Evolutionary conservation across 2,797 vertebrate species (phyloP).

Genomic region (Delichon dasypus): DNA sequence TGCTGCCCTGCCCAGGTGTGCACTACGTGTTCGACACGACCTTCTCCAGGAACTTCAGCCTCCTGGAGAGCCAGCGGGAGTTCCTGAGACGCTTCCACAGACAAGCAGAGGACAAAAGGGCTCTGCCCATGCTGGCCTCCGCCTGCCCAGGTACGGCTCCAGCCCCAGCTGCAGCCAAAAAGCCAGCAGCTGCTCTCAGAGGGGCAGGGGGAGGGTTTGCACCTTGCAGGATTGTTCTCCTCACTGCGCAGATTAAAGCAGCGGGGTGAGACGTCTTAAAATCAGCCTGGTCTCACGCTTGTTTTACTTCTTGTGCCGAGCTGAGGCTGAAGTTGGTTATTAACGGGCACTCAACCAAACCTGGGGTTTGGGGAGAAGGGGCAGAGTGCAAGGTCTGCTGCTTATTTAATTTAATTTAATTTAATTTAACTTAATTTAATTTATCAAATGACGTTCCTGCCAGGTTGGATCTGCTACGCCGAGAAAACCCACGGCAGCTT

Average conservation of each 20-base stretch:
- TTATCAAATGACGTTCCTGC: neutral
- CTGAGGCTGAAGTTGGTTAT: neutral
- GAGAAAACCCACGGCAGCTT: slow-evolving; percentile 94
- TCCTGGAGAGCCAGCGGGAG: slow-evolving; percentile 91
- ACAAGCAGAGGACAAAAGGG: slow-evolving; percentile 75
- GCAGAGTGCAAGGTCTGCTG: neutral
- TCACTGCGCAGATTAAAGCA: neutral
- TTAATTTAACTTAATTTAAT: neutral
- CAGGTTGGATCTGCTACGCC: slow-evolving; percentile 98
- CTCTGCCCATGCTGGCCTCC: slow-evolving; percentile 90
- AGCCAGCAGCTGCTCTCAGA: neutral
- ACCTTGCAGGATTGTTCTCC: neutral
- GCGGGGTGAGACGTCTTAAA: neutral
- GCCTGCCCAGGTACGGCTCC: slow-evolving; percentile 88
- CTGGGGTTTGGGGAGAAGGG: neutral
- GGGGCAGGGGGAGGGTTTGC: too few species aligned
- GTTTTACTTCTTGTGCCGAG: neutral
- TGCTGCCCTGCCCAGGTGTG: slow-evolving; percentile 78
- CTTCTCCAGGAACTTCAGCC: slow-evolving; percentile 93
- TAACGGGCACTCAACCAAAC: neutral
- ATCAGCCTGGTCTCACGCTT: accelerated
- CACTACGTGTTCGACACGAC: slow-evolving; percentile 91
- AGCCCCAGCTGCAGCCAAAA: accelerated
- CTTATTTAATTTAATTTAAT: neutral
- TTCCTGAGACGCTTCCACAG: slow-evolving; percentile 85